Base-by-base conservation (phyloP, 1,140 invertebrate genomes). In the Thalassaphorura encarpata region DNA sequence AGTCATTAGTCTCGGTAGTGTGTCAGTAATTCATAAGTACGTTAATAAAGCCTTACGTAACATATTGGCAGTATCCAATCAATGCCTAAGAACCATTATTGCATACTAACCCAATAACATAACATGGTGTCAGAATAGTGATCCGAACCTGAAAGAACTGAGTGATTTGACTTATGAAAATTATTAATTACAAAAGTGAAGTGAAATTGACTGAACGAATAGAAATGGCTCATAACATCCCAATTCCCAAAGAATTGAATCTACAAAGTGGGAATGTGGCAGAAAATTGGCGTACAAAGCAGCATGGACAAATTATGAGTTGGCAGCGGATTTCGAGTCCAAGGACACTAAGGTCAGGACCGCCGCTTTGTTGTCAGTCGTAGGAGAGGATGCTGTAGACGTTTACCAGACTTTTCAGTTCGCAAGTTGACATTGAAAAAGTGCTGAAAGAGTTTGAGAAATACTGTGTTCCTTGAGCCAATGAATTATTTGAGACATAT, bases 211-310 rank as follows among this genome's bases (percentile, higher is more conserved):
- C n/a, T n/a, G n/a, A n/a, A n/a, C n/a, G n/a, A n/a, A n/a, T n/a
- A n/a, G n/a, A 36, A n/a, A 50, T 50, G 28, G 48, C 48, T 39
- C 8, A 5, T 21, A 18, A n/a, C 16, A 29, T 11, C 31, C 48
- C 48, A 19, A 21, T 50, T 11, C 48, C 48, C 3, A 50, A 33
- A 18, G 19, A 33, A 21, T 28, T 50, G 18, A 29, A 24, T 8
- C 29, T 50, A 13, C 27, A 50, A n/a, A 8, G 5, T 36, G 48
- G 48, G 23, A 50, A 50, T 39, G 8, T 50, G 4, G 24, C 48
- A 3, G 27, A 50, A 50, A 33, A 50, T 13, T 50, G 48, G 48
- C 27, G 33, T 24, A 50, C 26, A 50, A 39, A 21, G 11, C 3
- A 11, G 13, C 5, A n/a, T 50, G 11, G 24, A 24, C 13, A 4